These are phyloP conservation scores for Acrocephalus scirpaceus DNA, from an alignment of 2,797 vertebrate species.

Conservation along the genomic window DNA sequence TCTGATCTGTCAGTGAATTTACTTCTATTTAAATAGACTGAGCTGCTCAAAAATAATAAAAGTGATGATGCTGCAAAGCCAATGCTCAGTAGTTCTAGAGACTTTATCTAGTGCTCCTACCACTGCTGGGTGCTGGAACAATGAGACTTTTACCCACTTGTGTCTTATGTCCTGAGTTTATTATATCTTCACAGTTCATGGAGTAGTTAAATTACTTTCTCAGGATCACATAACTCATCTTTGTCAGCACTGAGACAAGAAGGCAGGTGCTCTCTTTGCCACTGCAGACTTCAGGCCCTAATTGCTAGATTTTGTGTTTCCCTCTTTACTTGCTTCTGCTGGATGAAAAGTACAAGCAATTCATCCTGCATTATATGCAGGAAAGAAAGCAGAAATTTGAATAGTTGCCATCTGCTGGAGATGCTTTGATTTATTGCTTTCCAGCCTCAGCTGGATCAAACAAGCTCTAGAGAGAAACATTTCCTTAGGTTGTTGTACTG, in stretches of 20 bases:
- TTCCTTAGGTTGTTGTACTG: not conserved
- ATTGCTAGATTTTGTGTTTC: not conserved
- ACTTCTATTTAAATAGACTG: not conserved
- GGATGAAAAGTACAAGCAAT: not conserved
- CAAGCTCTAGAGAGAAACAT: not conserved
- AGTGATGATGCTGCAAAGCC: not conserved
- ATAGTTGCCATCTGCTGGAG: conserved; percentile 30
- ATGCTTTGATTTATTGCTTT: conserved; percentile 49
- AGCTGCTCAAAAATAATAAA: not conserved
- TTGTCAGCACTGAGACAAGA: not conserved
- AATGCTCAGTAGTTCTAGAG: not conserved
- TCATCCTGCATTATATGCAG: not conserved
- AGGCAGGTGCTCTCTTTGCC: not conserved
- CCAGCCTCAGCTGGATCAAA: conserved; percentile 20
- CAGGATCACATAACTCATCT: not conserved
- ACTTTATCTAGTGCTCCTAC: not conserved
- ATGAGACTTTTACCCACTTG: not conserved
- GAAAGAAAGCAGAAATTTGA: conserved; percentile 25
- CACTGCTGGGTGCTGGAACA: not conserved
- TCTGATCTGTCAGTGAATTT: not conserved
- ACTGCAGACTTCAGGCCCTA: not conserved
- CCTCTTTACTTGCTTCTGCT: not conserved
- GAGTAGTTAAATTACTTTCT: conserved; percentile 22
- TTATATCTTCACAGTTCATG: conserved; percentile 10
- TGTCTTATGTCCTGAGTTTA: not conserved